These are phyloP conservation scores for Drosophila persimilis DNA, from an alignment of 1,140 invertebrate species.

Conservation along the genomic window DNA sequence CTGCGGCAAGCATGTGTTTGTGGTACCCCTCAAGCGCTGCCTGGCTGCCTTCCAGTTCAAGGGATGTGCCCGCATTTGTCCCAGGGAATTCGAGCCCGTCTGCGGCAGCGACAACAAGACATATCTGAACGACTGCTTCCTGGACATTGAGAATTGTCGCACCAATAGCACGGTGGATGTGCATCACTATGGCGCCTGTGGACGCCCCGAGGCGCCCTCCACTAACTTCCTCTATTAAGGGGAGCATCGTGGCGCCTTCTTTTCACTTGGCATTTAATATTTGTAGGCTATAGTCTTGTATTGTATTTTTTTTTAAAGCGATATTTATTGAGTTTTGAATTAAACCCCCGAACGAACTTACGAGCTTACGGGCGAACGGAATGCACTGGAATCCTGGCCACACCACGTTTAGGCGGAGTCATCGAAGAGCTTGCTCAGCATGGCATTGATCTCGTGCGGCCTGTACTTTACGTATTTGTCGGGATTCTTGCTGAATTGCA, in stretches of 20 bases:
- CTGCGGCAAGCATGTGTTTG: constrained; percentile 95
- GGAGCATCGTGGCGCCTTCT: constrained; percentile 9
- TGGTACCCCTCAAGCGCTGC: constrained; percentile 93
- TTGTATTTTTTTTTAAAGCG: constrained; percentile 71
- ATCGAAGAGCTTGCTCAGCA: constrained; percentile 94
- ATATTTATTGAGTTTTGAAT: constrained; percentile 79
- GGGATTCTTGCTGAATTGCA: constrained; percentile 95
- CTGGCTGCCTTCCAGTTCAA: constrained; percentile 91
- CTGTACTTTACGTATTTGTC: constrained; percentile 97
- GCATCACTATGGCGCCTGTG: constrained; percentile 81
- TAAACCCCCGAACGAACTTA: constrained; percentile 64
- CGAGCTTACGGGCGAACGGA: constrained; percentile 19
- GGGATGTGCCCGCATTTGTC: constrained; percentile 93
- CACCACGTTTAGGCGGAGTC: constrained; percentile 83
- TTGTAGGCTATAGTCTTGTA: constrained; percentile 71
- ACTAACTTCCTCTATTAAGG: constrained; percentile 79
- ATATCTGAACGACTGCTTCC: constrained; percentile 96
- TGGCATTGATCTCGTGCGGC: constrained; percentile 90
- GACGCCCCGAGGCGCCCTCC: constrained; percentile 77
- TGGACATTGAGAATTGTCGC: constrained; percentile 94
- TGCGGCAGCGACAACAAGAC: constrained; percentile 95
- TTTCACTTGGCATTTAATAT: constrained; percentile 75
- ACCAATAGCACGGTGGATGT: constrained; percentile 84
- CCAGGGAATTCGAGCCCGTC: constrained; percentile 92
- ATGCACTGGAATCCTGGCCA: constrained; percentile 29